Base-by-base conservation (phyloP, 1,140 invertebrate species). In the Tetragonula clypearis region DNA sequence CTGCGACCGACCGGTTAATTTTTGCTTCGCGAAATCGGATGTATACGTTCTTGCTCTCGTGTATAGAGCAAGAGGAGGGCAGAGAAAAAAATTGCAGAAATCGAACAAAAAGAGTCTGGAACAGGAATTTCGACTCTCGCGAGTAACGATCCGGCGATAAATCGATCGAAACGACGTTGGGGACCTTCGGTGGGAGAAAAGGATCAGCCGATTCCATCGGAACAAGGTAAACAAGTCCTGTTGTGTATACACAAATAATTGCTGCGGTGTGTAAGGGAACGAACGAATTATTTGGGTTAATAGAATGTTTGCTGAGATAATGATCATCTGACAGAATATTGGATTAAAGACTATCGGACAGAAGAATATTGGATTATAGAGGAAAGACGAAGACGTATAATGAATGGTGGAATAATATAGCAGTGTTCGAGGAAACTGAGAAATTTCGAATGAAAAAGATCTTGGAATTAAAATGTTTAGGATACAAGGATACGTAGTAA, bases 101-200 rank as follows among this genome's bases (percentile, higher is more conserved):
- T 72, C 79, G 56, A 49, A 62, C 41, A 49, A 49, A 49, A 49
- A 49, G 41, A 49, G 6, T 9, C 8, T 49, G 41, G 41, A 49
- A 49, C 41, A 41, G 30, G 77, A 69, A 79, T 79, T 69, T 69
- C 78, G 78, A 69, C 26, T 79, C 69, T 79, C 65, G 78, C 66
- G n/a, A 69, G 66, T 69, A 79, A 79, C 58, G 78, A 79, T 69
- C 53, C 53, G 14, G 65, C 30, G 53, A 81, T 81, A 81, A 81
- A 81, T 81, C 23, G 12, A 4, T 8, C 69, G 79, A 81, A 81
- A 81, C 53, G 77, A 66, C 8, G 41, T 68, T 14, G 26, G 53
- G 21, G 53, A 69, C 66, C 53, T 79, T 79, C 66, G 78, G 26
- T 26, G 26, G 56, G 56, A 79, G 53, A 58, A 68, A 55, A 30